Evolutionary conservation across 2,888 invertebrate genomes (phyloP), one percentile per base, ranked within the genome.

Genomic region (Drosophila mimica): DNA sequence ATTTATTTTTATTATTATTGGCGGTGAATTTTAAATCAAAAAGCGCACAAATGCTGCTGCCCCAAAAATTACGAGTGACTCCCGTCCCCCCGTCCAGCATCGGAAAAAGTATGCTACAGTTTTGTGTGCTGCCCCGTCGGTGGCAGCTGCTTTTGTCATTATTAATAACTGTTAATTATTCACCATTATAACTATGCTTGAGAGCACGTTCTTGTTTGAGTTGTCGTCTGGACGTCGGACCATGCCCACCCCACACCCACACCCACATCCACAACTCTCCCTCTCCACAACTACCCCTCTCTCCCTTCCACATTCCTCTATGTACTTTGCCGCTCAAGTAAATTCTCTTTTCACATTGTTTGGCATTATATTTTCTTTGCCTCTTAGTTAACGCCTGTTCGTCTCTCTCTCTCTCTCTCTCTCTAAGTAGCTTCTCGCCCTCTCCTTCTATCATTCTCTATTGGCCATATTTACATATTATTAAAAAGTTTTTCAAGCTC

Each of bases 131-230:
- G 78, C 66, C 67, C 66, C 67, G 52, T 78, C 51, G 61, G 74
- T 63, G 84, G 82, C 91, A 91, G 92, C 90, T 91, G 91, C 79
- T 91, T 89, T 90, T 91, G 91, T 89, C 91, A 89, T 91, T 92
- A 91, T 91, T 91, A 91, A 92, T 91, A 91, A 90, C 91, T 91
- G 91, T 92, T 91, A 91, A 91, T 91, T 91, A 91, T 92, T 92
- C 90, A 91, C 91, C 91, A 88, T 82, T 79, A 79, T 72, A 85
- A 77, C 83, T 79, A 74, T 76, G 78, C 71, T 71, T 59, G 59
- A 61, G 68, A 77, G 77, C 81, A 84, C 83, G 87, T 74, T 67
- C 72, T 70, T 78, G 70, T 79, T 74, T 66, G 79, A 74, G 74
- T 72, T 74, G 74, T 70, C 68, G 69, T 72, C 74, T 59, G 38